A percentile compares a stretch with the other conserved stretches of the same genome.
Evolutionary conservation across 2,797 vertebrate genomes (phyloP).

Genomic region (Leptodactylus fallax): DNA sequence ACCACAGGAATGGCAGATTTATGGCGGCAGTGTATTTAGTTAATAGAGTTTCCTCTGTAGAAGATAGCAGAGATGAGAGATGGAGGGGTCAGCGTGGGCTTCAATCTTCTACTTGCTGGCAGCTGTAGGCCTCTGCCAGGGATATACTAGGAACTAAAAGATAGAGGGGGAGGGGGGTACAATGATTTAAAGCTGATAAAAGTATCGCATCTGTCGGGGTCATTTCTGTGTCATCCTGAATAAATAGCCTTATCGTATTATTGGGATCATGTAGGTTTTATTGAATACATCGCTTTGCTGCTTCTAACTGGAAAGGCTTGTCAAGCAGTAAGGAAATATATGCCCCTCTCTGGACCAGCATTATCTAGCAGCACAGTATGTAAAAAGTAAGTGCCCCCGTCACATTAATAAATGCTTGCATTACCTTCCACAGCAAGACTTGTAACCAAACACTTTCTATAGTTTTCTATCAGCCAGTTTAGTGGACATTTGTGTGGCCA

Average conservation of each 20-base stretch:
- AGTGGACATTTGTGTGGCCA: no score
- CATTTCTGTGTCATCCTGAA: background rate
- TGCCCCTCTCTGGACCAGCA: background rate
- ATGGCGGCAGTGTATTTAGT: background rate
- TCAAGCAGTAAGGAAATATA: background rate
- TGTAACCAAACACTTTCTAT: no score
- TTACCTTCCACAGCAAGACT: no score
- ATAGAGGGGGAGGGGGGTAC: background rate
- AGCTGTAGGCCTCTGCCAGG: background rate
- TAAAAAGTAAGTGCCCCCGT: no score
- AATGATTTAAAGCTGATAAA: background rate
- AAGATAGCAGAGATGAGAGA: background rate
- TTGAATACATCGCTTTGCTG: background rate
- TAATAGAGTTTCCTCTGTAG: conserved; percentile 1
- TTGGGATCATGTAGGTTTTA: background rate
- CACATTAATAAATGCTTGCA: no score
- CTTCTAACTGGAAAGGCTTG: background rate
- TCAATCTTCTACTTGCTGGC: background rate
- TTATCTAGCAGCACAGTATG: background rate
- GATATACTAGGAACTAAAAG: background rate
- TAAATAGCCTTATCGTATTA: background rate
- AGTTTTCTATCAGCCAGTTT: no score
- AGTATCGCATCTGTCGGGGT: background rate
- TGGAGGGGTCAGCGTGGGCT: background rate
- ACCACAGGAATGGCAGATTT: background rate